Evolutionary conservation across 2,797 vertebrate species (phyloP).

Genomic region (Eupleurogrammus muticus): DNA sequence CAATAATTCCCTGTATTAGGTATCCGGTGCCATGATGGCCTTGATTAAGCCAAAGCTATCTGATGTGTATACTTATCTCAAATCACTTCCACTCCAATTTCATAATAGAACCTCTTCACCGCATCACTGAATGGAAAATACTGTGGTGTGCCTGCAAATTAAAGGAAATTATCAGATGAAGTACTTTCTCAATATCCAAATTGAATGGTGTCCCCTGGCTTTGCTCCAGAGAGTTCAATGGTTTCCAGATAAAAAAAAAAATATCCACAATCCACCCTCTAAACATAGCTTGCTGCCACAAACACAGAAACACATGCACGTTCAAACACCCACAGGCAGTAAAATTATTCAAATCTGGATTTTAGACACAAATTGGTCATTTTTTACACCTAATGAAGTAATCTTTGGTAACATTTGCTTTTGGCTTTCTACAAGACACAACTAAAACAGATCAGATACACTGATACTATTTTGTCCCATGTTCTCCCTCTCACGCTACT

Average conservation of each 20-base stretch:
- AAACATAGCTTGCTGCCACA: conserved; percentile 1
- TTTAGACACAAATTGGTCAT: not conserved
- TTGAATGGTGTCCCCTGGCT: conserved; percentile 46
- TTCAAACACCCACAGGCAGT: not conserved
- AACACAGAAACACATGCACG: not conserved
- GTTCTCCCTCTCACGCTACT: conserved; percentile 23
- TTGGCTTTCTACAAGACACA: conserved; percentile 3
- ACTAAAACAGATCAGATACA: conserved; percentile 17
- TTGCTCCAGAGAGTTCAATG: conserved; percentile 16
- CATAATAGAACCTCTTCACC: conserved; percentile 46
- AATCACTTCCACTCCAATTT: conserved; percentile 49
- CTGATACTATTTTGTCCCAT: not conserved
- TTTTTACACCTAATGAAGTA: not conserved
- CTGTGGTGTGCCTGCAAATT: conserved; percentile 17
- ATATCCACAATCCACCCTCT: not conserved
- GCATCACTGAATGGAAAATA: conserved; percentile 28
- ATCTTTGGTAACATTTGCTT: conserved; percentile 16
- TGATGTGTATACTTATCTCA: conserved; percentile 48
- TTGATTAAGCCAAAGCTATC: conserved; percentile 53
- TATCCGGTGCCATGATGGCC: conserved; percentile 38
- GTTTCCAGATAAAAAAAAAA: conserved; percentile 21
- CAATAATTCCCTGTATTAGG: conserved; percentile 32
- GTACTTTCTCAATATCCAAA: conserved; percentile 55
- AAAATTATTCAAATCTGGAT: not conserved
- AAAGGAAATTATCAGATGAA: conserved; percentile 56